Base-by-base conservation (phyloP, 2,888 invertebrate species). In the Nomada fabriciana region DNA sequence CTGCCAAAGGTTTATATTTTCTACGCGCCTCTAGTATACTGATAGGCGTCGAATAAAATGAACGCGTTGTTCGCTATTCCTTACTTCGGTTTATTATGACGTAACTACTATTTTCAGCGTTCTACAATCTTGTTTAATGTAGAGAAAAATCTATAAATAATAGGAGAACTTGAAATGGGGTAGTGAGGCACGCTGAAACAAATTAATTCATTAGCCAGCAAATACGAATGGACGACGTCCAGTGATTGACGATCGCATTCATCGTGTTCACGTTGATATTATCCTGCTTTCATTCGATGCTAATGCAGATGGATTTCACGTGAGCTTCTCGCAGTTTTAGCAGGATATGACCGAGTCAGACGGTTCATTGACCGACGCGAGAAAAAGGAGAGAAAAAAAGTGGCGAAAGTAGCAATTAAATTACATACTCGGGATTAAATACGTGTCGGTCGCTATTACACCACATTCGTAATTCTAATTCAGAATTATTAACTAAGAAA, bases 391-490 rank as follows among this genome's bases (percentile, higher is more conserved):
- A 36, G 0, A 29, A 77, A 77, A 76, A 80, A 73, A 52, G 59
- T 47, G 25, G 80, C 59, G 77, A 80, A 76, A 80, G 67, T 68
- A 72, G 61, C 65, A 59, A 80, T 65, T 80, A 55, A 76, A 78
- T 78, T 74, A 55, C 43, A 50, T 74, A 55, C 43, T 42, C 47
- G 53, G 61, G 76, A 78, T 60, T 61, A 76, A 61, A 18, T 55
- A 29, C 7, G 36, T 55, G 43, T 18, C 15, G 36, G 65, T 29
- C 43, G 18, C 52, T 20, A 18, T 60, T 47, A 25, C 47, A 11
- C 25, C 1, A 9, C 15, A 36, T 29, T 43, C n/a, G 57, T 60
- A 70, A 70, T 60, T 60, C 47, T 52, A 65, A 65, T 67, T 77
- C 57, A 52, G 47, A 50, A 36, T 53, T 74, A 36, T 65, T 11